phyloP scores from a whole-genome alignment of 2,113 vertebrate genomes.

The Puffinus mauretanicus region DNA sequence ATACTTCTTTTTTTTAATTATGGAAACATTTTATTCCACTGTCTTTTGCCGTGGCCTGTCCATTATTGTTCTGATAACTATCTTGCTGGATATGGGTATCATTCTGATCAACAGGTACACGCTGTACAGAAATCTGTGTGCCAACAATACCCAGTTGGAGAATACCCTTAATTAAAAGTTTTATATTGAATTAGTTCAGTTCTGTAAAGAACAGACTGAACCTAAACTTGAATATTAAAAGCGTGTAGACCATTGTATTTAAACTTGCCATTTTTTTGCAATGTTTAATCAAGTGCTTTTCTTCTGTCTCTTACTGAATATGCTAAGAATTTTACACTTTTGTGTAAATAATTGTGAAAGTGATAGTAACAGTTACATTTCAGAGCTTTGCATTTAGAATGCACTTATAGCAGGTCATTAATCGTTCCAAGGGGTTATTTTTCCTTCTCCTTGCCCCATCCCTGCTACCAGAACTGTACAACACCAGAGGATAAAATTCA shows the following conservation, averaged over 20 bases:
- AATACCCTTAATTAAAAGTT: conserved; percentile 36
- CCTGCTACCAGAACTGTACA: background rate
- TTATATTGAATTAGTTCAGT: background rate
- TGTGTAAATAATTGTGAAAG: background rate
- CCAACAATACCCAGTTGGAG: background rate
- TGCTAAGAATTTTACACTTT: background rate
- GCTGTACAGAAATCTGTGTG: background rate
- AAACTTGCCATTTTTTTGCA: background rate
- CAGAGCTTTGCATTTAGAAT: conserved; percentile 6
- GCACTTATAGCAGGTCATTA: background rate
- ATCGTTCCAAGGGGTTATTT: background rate
- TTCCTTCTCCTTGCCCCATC: background rate
- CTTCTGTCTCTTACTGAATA: conserved; percentile 3
- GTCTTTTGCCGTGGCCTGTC: background rate
- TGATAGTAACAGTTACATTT: background rate
- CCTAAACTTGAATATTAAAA: background rate
- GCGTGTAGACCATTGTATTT: background rate
- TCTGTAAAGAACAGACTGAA: background rate
- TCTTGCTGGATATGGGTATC: background rate
- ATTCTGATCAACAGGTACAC: background rate
- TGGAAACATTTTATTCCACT: background rate
- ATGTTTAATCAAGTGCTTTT: background rate
- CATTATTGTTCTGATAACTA: conserved; percentile 11
- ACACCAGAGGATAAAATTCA: background rate
- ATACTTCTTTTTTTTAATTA: conserved; percentile 22